Base-by-base conservation (phyloP, 2,888 invertebrate species). In the Pycnomerus fuliginosus region DNA sequence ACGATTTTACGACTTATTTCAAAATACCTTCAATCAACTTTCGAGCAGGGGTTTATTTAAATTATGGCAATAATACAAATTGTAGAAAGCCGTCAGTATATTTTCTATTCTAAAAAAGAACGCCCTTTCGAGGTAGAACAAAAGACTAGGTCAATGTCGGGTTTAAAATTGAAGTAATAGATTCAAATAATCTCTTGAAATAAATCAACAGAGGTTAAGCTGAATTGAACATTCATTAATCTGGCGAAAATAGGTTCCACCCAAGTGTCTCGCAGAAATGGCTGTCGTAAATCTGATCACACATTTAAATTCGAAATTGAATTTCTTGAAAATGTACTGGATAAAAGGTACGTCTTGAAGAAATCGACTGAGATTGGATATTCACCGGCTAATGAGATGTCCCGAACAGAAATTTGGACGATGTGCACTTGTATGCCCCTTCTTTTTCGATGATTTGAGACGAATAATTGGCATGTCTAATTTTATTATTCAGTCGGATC, bases 231-330 rank as follows among this genome's bases (percentile, higher is more conserved):
- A 24, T 29, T 44, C 44, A 48, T 48, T 48, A 48, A 44, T 44
- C 48, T 41, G 44, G 17, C 56, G 44, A 48, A 55, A 50, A 53
- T 52, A 46, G 53, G 52, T 46, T 52, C 53, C 55, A 55, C n/a
- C 53, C 56, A 54, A 60, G 55, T 55, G 55, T 50, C 8, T 10
- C 56, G 42, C 48, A 55, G 59, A 61, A 61, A 61, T 58, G 56
- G 58, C 56, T 48, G 57, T 52, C 58, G 61, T 63, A 63, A 63
- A 63, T 62, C 61, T 60, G 52, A 54, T 56, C 54, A 50, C 55
- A 53, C 60, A 60, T 62, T 62, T 61, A 56, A 60, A 62, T 58
- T 58, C 55, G 44, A 47, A 56, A 62, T 62, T 61, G 62, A 61
- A 61, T 62, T 43, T 55, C 53, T 50, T 46, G 44, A 52, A 56